Evolutionary conservation across 2,113 vertebrate genomes (phyloP).

Genomic region (Lepus timidus): DNA sequence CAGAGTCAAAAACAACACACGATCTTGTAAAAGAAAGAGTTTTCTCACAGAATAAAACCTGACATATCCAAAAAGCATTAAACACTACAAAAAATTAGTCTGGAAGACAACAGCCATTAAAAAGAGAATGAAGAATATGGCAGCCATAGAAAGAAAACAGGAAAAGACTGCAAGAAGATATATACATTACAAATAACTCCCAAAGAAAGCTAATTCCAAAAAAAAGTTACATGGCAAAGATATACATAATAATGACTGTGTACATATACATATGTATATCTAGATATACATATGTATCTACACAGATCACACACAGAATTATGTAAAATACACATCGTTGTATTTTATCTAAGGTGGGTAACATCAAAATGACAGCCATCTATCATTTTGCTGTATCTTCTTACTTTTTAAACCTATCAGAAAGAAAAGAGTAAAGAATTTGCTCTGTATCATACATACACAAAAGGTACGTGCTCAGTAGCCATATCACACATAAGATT

Average conservation of each 20-base stretch:
- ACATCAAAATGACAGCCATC: slow-evolving; percentile 87
- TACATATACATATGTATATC: slow-evolving; percentile 88
- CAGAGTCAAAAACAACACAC: slow-evolving; percentile 80
- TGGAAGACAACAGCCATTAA: slow-evolving; percentile 80
- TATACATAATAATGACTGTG: slow-evolving; percentile 84
- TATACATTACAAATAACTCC: slow-evolving; percentile 75
- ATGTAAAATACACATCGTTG: slow-evolving; percentile 89
- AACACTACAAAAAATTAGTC: slow-evolving; percentile 88
- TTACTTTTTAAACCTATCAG: slow-evolving; percentile 89
- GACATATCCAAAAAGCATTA: slow-evolving; percentile 80
- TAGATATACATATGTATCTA: slow-evolving; percentile 87
- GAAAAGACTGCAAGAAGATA: slow-evolving; percentile 71
- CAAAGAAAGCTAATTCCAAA: slow-evolving; percentile 82
- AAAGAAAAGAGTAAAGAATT: slow-evolving; percentile 87
- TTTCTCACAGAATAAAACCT: slow-evolving; percentile 80
- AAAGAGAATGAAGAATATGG: slow-evolving; percentile 80
- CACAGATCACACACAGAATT: slow-evolving; percentile 86
- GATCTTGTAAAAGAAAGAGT: slow-evolving; percentile 71
- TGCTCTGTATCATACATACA: slow-evolving; percentile 83
- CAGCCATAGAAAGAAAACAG: slow-evolving; percentile 80
- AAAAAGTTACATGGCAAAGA: slow-evolving; percentile 78
- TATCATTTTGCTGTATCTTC: slow-evolving; percentile 89
- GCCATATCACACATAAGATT: slow-evolving; percentile 44
- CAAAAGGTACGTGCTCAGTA: slow-evolving; percentile 52
- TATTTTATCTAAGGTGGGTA: slow-evolving; percentile 89